These are phyloP conservation scores for Malaclemys terrapin DNA, from an alignment of 2,113 vertebrate species.

Conservation along the genomic window DNA sequence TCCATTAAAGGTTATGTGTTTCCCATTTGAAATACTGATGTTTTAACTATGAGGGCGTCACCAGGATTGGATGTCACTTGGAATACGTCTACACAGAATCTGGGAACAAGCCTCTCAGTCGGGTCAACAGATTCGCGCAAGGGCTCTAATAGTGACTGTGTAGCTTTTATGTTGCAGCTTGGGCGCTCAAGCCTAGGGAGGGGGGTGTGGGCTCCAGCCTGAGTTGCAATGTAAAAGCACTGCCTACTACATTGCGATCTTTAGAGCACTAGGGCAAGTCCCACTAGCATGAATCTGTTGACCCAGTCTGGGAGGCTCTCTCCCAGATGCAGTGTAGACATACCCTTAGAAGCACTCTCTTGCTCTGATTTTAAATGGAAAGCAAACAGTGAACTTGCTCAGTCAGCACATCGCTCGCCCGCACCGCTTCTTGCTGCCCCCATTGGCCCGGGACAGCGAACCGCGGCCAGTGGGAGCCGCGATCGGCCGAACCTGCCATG, in stretches of 20 bases:
- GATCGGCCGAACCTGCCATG: no score
- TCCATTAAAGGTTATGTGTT: background rate
- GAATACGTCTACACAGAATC: background rate
- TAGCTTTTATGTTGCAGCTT: background rate
- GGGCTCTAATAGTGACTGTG: background rate
- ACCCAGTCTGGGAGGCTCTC: background rate
- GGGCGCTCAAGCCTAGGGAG: background rate
- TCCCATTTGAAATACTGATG: background rate
- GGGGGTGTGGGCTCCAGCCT: background rate
- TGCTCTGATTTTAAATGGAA: background rate
- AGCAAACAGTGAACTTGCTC: background rate
- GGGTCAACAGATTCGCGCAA: background rate
- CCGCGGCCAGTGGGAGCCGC: no score
- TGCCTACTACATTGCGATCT: background rate
- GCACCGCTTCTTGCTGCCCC: no score
- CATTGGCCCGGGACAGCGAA: no score
- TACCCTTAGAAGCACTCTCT: background rate
- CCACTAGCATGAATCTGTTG: background rate
- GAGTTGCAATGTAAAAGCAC: background rate
- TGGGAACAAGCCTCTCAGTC: background rate
- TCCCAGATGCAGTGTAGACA: background rate
- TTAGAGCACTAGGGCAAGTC: background rate
- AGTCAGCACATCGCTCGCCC: no score
- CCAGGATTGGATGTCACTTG: fast-evolving
- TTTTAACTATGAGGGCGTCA: background rate